Evolutionary conservation across 64 coral and sea anemone species (phyloP).

Genomic region (Porites australiensis): DNA sequence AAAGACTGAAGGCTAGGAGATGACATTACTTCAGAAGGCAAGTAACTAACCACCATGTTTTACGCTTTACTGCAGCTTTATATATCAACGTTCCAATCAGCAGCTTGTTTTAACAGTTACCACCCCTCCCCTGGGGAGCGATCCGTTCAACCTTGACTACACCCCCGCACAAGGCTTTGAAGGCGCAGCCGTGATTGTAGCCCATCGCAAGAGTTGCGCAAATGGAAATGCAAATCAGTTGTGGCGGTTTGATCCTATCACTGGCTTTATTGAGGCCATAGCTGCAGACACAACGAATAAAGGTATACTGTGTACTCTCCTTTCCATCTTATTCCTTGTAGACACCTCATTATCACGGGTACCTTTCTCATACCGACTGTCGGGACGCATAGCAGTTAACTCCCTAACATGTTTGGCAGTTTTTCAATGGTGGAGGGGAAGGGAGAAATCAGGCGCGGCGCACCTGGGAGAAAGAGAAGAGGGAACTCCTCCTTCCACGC

Average conservation of each 20-base stretch:
- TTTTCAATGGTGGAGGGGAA: too few species aligned
- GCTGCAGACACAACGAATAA: conserved; percentile 85
- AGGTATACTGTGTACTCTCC: conserved; percentile 43
- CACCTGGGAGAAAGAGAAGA: too few species aligned
- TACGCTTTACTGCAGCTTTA: conserved; percentile 44
- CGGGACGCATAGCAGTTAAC: too few species aligned
- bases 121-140: conserved; percentile 76
- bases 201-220: conserved; percentile 65
- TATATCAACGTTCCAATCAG: conserved; percentile 78
- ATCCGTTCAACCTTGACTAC: conserved; percentile 68
- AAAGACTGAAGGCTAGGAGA: too few species aligned
- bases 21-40: too few species aligned
- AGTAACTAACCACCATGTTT: too few species aligned
- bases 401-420: too few species aligned
- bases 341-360: too few species aligned
- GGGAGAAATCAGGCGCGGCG: too few species aligned
- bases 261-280: conserved; percentile 90
- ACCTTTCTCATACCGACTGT: too few species aligned
- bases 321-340: too few species aligned
- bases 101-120: conserved; percentile 91
- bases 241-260: conserved; percentile 83
- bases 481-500: too few species aligned
- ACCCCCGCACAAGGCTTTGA: conserved; percentile 69
- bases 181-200: conserved; percentile 82
- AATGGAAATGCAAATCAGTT: conserved; percentile 94